These are phyloP conservation scores for Nettapus auritus DNA, from an alignment of 2,113 vertebrate species.

Conservation along the genomic window DNA sequence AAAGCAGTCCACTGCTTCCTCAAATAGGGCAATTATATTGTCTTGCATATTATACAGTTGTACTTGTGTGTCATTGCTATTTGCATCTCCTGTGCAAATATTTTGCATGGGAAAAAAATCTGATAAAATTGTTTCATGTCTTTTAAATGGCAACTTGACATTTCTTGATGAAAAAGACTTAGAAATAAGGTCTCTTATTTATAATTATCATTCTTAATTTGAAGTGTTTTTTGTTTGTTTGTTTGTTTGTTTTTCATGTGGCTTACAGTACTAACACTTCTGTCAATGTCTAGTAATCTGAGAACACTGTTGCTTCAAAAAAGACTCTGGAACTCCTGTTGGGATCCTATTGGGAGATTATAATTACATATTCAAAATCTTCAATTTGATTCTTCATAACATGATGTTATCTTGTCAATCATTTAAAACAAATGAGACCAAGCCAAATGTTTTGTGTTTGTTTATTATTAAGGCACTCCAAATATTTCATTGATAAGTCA, in stretches of 20 bases:
- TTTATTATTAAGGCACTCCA: background rate
- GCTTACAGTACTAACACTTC: background rate
- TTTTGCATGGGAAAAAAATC: background rate
- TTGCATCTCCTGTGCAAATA: background rate
- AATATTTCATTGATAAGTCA: background rate
- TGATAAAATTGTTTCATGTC: background rate
- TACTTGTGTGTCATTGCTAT: background rate
- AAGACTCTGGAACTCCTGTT: slow-evolving; percentile 7
- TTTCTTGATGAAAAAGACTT: background rate
- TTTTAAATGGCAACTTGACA: background rate
- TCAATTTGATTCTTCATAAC: background rate
- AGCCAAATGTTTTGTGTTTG: background rate
- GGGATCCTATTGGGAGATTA: background rate
- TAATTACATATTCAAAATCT: slow-evolving; percentile 27
- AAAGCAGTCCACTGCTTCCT: background rate
- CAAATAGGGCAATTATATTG: background rate
- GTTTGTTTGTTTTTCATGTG: background rate
- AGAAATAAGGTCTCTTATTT: background rate
- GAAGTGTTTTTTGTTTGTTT: background rate
- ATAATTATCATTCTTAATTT: slow-evolving; percentile 33
- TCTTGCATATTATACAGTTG: background rate
- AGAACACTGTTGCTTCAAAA: slow-evolving; percentile 11
- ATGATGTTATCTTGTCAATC: background rate
- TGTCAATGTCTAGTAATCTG: background rate
- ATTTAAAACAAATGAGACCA: background rate